phyloP scores from a whole-genome alignment of 2,797 vertebrate genomes.

The Typhlichthys subterraneus region DNA sequence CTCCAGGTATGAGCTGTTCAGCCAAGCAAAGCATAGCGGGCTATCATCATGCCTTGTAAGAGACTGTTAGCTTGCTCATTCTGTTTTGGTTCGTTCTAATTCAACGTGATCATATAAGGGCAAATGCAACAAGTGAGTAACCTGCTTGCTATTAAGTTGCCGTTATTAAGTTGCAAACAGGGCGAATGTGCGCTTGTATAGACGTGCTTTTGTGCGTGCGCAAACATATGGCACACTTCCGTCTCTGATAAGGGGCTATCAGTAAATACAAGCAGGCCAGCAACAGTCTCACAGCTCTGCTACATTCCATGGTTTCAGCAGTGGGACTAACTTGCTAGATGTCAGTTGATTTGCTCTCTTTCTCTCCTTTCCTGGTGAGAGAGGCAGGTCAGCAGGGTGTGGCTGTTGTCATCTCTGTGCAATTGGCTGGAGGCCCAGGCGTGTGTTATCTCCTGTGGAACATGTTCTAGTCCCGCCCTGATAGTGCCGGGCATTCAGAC shows the following conservation, averaged over 20 bases:
- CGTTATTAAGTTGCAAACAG: slow-evolving; percentile 19
- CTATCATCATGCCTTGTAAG: slow-evolving; percentile 48
- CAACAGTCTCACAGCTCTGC: slow-evolving; percentile 15
- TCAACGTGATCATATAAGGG: slow-evolving; percentile 39
- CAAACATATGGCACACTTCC: slow-evolving; percentile 32
- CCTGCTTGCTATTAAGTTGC: slow-evolving; percentile 1
- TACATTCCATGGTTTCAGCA: slow-evolving; percentile 24
- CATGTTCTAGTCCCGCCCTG: slow-evolving; percentile 83
- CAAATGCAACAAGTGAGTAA: slow-evolving; percentile 22
- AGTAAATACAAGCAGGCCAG: slow-evolving; percentile 63
- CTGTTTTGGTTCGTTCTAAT: slow-evolving; percentile 39
- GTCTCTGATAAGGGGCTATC: slow-evolving; percentile 78
- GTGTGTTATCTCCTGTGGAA: slow-evolving; percentile 84
- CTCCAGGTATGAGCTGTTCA: slow-evolving; percentile 63
- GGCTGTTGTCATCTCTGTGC: slow-evolving; percentile 61
- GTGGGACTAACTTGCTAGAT: slow-evolving; percentile 14
- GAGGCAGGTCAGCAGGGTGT: slow-evolving; percentile 56
- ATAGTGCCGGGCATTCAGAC: slow-evolving; percentile 81
- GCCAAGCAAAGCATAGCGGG: slow-evolving; percentile 63
- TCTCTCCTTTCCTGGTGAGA: slow-evolving; percentile 32
- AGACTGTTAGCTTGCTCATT: slow-evolving; percentile 22
- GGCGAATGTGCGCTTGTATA: background rate
- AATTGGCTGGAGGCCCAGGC: slow-evolving; percentile 71
- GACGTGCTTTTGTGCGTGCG: slow-evolving; percentile 33
- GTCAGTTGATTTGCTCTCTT: slow-evolving; percentile 52